Evolutionary conservation across 2,113 vertebrate species (phyloP), one percentile per base, ranked within the genome.

Genomic region (Pterocles orientalis): DNA sequence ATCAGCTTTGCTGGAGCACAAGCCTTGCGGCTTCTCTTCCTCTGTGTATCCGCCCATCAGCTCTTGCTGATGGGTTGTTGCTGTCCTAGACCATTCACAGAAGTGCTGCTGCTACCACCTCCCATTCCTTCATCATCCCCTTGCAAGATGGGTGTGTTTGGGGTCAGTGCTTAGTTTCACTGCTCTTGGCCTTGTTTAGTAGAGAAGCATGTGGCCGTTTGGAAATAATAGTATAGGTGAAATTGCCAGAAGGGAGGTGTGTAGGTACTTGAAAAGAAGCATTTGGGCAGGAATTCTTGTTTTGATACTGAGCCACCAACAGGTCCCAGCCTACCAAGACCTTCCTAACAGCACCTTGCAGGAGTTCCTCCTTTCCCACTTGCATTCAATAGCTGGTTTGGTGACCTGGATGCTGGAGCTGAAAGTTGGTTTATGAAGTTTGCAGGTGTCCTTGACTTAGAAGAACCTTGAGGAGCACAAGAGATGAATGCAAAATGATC

Each of bases 41-140:
- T 56, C 31, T 8, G 0, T 36, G 26, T 72, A 48, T 80, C 50
- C 12, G 14, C 14, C 34, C 13, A 13, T 43, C 10, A 0, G 0
- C 33, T 75, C n/a, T 73, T 82, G 81, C 48, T 2, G 1, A 28
- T 86, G 15, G 6, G 47, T 88, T 82, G 20, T 45, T 71, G 8
- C 71, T 61, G 28, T 54, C 43, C 12, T 26, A 12, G 29, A 34
- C 34, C 25, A 23, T 36, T 89, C n/a, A 34, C 10, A 6, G 45
- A 61, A 66, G n/a, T 41, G 60, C 64, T 76, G 21, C 68, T 39
- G n/a, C 18, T 36, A 8, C 16, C 19, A 70, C 14, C 70, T 90
- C 48, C 28, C 3, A 0, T 75, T 84, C 25, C 25, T 85, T 82
- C 56, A 18, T 81, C 53, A 12, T 48, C 21, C 23, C 20, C 15